Base-by-base conservation (phyloP, 2,797 vertebrate species). In the Lacerta agilis region DNA sequence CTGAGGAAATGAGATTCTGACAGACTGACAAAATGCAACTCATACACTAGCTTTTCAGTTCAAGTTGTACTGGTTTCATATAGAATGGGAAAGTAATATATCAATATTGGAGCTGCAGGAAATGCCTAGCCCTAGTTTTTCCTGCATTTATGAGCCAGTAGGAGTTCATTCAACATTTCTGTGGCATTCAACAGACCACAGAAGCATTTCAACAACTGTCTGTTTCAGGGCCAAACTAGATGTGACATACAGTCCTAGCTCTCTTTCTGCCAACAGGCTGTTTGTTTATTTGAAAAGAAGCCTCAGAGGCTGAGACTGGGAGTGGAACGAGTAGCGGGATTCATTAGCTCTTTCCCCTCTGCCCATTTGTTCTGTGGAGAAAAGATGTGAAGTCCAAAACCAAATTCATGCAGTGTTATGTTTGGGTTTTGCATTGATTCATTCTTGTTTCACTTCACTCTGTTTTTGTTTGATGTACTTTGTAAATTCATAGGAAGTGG, bases 121-220 rank as follows among this genome's bases (percentile, higher is more conserved):
- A 80, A 85, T 88, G 23, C 41, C 80, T 41, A 45, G 25, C 5
- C 43, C 41, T 25, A 41, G 61, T n/a, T 83, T 82, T 23, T 81
- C 20, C 86, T 88, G 73, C 64, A 18, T 71, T 58, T 20, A 38
- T 29, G 73, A 78, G 41, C 64, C 73, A 83, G 11, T 36, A 83
- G 43, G 36, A 77, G 10, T 78, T 33, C 18, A 41, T 58, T 73
- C 73, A 88, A 58, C 8, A 78, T 71, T 71, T 67, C 29, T 83
- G 80, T n/a, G 80, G 72, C 33, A 82, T 82, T 87, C n/a, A 87
- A 17, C 61, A 72, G 49, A 85, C 49, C 69, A 75, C 69, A 85
- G 25, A 80, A 55, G 25, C 67, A 13, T 66, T 80, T 80, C 61
- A 80, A 78, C 38, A 81, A 64, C 55, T 75, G 17, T 76, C 58